Evolutionary conservation across 2,888 invertebrate species (phyloP).

Genomic region (Rhagium mordax): DNA sequence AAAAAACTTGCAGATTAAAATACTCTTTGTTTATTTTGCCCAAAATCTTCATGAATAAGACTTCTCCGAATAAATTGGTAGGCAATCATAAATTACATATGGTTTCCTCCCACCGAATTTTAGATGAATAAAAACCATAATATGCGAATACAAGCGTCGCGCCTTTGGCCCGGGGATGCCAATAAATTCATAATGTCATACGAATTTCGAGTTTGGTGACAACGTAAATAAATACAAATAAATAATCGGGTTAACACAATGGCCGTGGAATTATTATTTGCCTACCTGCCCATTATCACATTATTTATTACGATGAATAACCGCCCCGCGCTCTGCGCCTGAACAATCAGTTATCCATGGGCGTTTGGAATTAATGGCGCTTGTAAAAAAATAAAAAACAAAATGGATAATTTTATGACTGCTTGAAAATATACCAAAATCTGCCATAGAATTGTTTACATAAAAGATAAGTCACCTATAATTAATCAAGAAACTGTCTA

Average conservation of each 20-base stretch:
- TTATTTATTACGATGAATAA: slow-evolving; percentile 57
- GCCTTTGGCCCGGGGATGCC: slow-evolving; percentile 48
- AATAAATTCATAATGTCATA: slow-evolving; percentile 54
- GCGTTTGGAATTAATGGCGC: slow-evolving; percentile 21
- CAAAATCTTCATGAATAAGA: slow-evolving; percentile 6
- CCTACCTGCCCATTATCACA: slow-evolving; percentile 63
- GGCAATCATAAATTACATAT: slow-evolving; percentile 58
- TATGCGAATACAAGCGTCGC: slow-evolving; percentile 49
- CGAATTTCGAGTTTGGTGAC: slow-evolving; percentile 62
- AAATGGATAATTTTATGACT: slow-evolving; percentile 13
- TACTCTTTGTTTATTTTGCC: no score
- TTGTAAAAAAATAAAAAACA: slow-evolving; percentile 8
- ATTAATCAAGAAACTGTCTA: no score
- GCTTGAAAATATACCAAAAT: neutral
- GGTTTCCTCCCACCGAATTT: slow-evolving; percentile 58
- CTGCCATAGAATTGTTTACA: neutral
- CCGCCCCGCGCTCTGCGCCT: slow-evolving; percentile 41
- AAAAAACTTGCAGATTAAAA: no score
- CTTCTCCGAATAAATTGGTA: slow-evolving; percentile 56
- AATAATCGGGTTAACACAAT: slow-evolving; percentile 64
- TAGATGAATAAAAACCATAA: slow-evolving; percentile 59
- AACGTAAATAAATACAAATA: slow-evolving; percentile 65
- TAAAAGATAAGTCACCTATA: neutral
- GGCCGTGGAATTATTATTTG: slow-evolving; percentile 64
- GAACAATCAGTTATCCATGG: slow-evolving; percentile 25